Base-by-base conservation (phyloP, 1,140 invertebrate genomes). In the Cyclargus thomasi region DNA sequence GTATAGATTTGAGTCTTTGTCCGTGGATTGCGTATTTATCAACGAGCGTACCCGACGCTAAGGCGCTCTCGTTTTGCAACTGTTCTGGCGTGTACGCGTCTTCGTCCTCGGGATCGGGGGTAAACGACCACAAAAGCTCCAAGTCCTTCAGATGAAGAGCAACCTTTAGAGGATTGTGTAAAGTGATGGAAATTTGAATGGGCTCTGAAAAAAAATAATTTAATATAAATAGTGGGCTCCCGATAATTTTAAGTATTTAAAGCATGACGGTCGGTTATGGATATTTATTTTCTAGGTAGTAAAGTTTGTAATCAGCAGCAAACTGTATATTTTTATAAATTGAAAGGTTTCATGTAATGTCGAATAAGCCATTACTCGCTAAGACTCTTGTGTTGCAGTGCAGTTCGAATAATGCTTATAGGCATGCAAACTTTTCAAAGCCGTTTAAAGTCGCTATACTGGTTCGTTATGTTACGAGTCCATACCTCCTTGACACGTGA, bases 101-200 rank as follows among this genome's bases (percentile, higher is more conserved):
- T 18, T 82, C 39, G 8, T 90, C 86, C 21, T 90, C 83, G 18
- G 84, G 80, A 5, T 84, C 85, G 21, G 91, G 79, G 3, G 85
- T 91, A 67, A 96, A 95, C 18, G 91, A 93, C 96, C 97, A 98
- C n/a, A 97, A 84, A 17, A 98, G 85, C 76, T 94, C 93, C 3
- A 98, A 91, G 72, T 97, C 93, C 39, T 92, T 93, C 21, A 98
- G 83, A 17, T 93, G 88, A 63, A 97, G 79, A 4, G 94, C 88
- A 57, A 97, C 94, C 71, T 95, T 94, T n/a, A 98, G 89, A 1
- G 95, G 95, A 90, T 98, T 98, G 59, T 92, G 89, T 53, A 98
- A 86, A 62, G 93, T 92, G 23, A 98, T 89, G 64, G 94, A 94
- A 64, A 97, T 92, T 85, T 94, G 94, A 63, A 98, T 94, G 10